A percentile compares a stretch with the other conserved stretches of the same genome.
Conservation (phyloP, 1,140 invertebrate species). For the Cataglyphis hispanica region DNA sequence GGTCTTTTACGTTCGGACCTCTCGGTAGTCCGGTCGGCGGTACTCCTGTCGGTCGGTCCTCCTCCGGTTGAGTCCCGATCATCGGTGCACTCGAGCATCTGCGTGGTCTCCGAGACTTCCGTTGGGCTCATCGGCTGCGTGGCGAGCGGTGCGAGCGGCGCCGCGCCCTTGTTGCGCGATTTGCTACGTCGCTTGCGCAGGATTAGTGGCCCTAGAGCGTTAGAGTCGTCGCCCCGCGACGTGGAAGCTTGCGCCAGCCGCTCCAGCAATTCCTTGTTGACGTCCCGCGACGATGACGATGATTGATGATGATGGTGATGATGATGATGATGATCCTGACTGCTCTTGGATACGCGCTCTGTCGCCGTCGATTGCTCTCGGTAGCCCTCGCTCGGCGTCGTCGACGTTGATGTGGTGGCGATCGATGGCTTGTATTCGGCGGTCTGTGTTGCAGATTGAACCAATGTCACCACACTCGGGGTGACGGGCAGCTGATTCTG, state of each 20-base stretch:
- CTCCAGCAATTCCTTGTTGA: constrained; percentile 83
- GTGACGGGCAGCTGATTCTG: constrained; percentile 32
- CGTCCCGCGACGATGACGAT: constrained; percentile 76
- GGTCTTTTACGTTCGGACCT: constrained; percentile 82
- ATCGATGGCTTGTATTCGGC: constrained; percentile 65
- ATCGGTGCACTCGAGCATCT: constrained; percentile 83
- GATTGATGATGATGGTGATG: constrained; percentile 84
- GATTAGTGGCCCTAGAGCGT: constrained; percentile 88
- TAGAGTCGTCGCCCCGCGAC: constrained; percentile 78
- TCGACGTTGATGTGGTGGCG: constrained; percentile 68
- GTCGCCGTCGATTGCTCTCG: constrained; percentile 72
- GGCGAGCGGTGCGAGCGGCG: constrained; percentile 88
- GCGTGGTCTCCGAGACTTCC: constrained; percentile 83
- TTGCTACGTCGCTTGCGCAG: constrained; percentile 91
- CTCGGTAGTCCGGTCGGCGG: constrained; percentile 64
- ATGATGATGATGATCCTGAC: constrained; percentile 78
- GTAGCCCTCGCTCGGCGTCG: constrained; percentile 71
- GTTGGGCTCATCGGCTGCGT: constrained; percentile 84
- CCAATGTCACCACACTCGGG: constrained; percentile 1
- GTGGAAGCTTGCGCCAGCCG: constrained; percentile 86
- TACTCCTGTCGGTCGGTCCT: constrained; percentile 64
- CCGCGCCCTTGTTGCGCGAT: constrained; percentile 89
- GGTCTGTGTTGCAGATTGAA: constrained; percentile 23
- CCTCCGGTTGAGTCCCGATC: constrained; percentile 74
- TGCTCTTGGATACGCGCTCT: constrained; percentile 50